Evolutionary conservation across 2,113 vertebrate species (phyloP).

Genomic region (Mystacornis crossleyi): DNA sequence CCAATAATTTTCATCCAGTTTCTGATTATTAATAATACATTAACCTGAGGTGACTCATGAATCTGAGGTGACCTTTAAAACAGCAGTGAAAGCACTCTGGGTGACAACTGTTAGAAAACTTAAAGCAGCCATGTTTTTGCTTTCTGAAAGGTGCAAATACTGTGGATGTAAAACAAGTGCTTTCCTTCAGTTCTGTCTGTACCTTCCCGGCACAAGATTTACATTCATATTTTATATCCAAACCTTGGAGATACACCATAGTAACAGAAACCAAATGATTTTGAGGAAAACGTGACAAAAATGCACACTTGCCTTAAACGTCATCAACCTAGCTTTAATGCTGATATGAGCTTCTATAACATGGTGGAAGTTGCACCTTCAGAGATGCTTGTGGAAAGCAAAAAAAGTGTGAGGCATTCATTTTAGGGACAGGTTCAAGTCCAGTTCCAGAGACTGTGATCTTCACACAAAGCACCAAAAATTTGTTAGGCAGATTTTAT

Average conservation of each 20-base stretch:
- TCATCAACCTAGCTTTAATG: neutral
- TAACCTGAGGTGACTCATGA: neutral
- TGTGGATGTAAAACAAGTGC: neutral
- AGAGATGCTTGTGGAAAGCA: neutral
- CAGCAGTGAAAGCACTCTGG: neutral
- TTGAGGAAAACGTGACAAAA: neutral
- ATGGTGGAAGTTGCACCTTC: neutral
- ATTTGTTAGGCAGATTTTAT: neutral
- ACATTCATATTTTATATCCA: neutral
- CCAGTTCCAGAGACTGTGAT: neutral
- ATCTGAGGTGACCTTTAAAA: neutral
- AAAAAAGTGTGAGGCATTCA: neutral
- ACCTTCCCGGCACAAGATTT: neutral
- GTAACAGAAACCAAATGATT: neutral
- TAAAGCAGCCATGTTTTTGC: neutral
- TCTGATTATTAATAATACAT: slow-evolving; percentile 7
- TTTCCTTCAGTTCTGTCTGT: neutral
- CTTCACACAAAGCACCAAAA: neutral
- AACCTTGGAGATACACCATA: neutral
- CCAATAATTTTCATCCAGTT: neutral
- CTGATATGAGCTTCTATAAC: neutral
- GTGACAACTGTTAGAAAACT: neutral
- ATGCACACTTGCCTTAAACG: neutral
- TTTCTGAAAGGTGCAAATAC: neutral
- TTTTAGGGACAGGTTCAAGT: neutral